A percentile compares a stretch with the other conserved stretches of the same genome.
Evolutionary conservation across 2,797 vertebrate species (phyloP).

Genomic region (Anabacerthia variegaticeps): DNA sequence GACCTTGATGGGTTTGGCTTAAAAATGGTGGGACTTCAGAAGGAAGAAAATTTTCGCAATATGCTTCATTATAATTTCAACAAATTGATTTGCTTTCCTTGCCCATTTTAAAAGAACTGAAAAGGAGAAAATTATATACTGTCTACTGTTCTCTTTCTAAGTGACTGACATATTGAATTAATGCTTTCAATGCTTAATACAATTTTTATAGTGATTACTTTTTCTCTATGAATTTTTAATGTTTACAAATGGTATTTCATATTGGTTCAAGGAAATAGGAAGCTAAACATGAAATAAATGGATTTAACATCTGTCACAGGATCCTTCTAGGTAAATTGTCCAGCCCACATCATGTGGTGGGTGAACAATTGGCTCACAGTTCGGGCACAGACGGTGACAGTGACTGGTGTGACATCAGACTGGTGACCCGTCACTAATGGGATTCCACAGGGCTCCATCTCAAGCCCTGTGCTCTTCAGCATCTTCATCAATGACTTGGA

Average conservation of each 20-base stretch:
- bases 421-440: neutral
- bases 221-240: conserved; percentile 38
- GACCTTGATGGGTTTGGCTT: neutral
- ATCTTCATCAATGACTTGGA: neutral
- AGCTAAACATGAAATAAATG: neutral
- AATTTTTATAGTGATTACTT: neutral
- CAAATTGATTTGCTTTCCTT: neutral
- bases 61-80: neutral
- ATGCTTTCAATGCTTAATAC: neutral
- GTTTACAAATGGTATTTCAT: neutral
- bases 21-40: neutral
- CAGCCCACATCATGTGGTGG: neutral
- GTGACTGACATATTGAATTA: neutral
- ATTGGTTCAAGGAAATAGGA: neutral
- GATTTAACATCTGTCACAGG: neutral
- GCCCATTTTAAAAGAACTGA: neutral
- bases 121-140: neutral
- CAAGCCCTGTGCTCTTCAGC: neutral
- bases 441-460: neutral
- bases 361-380: neutral
- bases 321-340: neutral
- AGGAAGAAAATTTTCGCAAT: neutral
- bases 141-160: neutral
- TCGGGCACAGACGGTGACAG: neutral
- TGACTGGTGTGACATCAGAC: neutral